phyloP scores from a whole-genome alignment of 1,140 invertebrate genomes.

The roundworm (Caenorhabditis elegans) region DNA sequence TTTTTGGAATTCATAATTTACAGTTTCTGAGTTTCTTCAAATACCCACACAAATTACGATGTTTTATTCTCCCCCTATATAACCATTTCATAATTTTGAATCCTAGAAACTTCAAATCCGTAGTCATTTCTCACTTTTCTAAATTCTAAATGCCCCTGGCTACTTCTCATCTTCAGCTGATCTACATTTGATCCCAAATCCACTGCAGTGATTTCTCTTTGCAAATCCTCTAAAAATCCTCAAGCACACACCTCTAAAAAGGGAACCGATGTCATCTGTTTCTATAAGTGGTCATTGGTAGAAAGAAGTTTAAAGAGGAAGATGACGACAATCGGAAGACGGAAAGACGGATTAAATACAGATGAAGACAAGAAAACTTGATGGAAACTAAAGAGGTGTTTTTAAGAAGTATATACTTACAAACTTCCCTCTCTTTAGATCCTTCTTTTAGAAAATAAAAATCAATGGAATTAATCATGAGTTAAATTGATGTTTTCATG shows the following conservation, averaged over 20 bases:
- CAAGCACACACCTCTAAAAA: not conserved
- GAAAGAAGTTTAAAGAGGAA: not conserved
- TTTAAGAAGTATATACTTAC: slow-evolving; percentile 14
- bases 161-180: not conserved
- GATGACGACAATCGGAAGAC: not conserved
- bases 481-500: too few relatives aligned
- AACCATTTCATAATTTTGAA: too few relatives aligned
- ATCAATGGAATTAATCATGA: too few relatives aligned
- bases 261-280: not conserved
- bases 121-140: too few relatives aligned
- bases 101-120: too few relatives aligned
- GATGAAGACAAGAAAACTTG: not conserved
- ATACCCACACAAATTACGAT: too few relatives aligned
- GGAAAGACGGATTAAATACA: slow-evolving; percentile 19
- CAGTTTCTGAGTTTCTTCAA: too few relatives aligned
- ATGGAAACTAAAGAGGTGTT: slow-evolving; percentile 8
- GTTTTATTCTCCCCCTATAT: too few relatives aligned
- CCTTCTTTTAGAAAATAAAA: too few relatives aligned
- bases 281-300: not conserved
- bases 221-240: slow-evolving; percentile 14
- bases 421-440: not conserved
- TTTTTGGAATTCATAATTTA: too few relatives aligned
- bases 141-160: not conserved
- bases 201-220: slow-evolving; percentile 1
- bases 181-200: slow-evolving; percentile 28